A percentile compares a stretch with the other conserved stretches of the same genome.
Evolutionary conservation across 2,113 vertebrate species (phyloP).

Genomic region (Myiagra hebetior): DNA sequence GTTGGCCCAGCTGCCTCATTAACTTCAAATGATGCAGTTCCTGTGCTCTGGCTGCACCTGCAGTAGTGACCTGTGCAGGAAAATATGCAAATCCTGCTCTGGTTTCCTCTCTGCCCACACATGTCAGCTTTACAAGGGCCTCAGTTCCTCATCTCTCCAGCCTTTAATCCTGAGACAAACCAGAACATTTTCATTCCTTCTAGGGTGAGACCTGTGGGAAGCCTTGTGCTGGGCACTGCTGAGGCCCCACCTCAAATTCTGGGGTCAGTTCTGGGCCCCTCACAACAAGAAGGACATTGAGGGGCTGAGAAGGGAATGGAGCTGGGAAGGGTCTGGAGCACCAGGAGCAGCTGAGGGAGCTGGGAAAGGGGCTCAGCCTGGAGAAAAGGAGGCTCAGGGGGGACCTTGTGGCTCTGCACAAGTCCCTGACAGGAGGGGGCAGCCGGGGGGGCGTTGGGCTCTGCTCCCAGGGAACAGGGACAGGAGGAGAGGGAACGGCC

Average conservation of each 20-base stretch:
- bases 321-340: not conserved
- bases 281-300: not conserved
- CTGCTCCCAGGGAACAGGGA: not conserved
- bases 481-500: not conserved
- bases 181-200: not conserved
- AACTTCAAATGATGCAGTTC: not conserved
- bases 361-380: not conserved
- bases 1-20: not conserved
- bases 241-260: not conserved
- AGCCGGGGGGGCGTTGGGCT: rapidly evolving
- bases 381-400: not conserved
- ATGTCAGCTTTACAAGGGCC: not conserved
- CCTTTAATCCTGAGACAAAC: not conserved
- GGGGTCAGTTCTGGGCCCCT: not conserved
- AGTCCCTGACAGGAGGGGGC: not conserved
- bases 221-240: not conserved
- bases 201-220: not conserved
- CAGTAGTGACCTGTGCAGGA: not conserved
- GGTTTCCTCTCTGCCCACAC: not conserved
- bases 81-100: not conserved
- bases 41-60: not conserved
- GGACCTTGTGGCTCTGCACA: not conserved
- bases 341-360: not conserved
- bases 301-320: rapidly evolving
- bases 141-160: not conserved